phyloP scores from a whole-genome alignment of 2,797 vertebrate genomes.

The Gambelia wislizenii region DNA sequence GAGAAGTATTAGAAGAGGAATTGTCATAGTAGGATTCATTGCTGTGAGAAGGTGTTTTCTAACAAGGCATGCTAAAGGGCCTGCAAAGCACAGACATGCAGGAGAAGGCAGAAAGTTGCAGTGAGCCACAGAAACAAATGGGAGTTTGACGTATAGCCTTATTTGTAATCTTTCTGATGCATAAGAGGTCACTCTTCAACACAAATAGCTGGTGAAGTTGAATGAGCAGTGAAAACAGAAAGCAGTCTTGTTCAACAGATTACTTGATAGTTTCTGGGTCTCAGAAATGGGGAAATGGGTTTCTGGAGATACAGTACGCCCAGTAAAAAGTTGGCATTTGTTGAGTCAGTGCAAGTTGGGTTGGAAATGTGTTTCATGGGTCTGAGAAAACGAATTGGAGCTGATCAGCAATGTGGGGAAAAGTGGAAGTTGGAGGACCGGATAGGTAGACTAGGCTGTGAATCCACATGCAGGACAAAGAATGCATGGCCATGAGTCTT shows the following conservation, averaged over 20 bases:
- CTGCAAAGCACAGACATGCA: background rate
- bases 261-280: conserved; percentile 38
- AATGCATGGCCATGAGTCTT: conserved; percentile 53
- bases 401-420: conserved; percentile 36
- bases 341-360: conserved; percentile 35
- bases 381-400: conserved; percentile 51
- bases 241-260: conserved; percentile 19
- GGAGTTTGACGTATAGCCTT: background rate
- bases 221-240: conserved; percentile 13
- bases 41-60: conserved; percentile 38
- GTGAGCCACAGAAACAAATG: conserved; percentile 23
- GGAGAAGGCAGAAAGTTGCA: conserved; percentile 7
- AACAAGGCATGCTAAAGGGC: background rate
- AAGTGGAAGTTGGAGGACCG: conserved; percentile 34
- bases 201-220: conserved; percentile 14
- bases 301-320: conserved; percentile 55
- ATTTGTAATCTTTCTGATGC: conserved; percentile 11
- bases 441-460: conserved; percentile 50
- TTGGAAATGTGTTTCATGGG: background rate
- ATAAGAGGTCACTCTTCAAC: conserved; percentile 28
- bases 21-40: conserved; percentile 37
- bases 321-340: conserved; percentile 35
- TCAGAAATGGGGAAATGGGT: conserved; percentile 49
- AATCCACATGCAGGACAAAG: conserved; percentile 56
- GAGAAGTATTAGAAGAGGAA: conserved; percentile 27